Evolutionary conservation across 2,113 vertebrate species (phyloP).

Genomic region (Aegotheles bennettii): DNA sequence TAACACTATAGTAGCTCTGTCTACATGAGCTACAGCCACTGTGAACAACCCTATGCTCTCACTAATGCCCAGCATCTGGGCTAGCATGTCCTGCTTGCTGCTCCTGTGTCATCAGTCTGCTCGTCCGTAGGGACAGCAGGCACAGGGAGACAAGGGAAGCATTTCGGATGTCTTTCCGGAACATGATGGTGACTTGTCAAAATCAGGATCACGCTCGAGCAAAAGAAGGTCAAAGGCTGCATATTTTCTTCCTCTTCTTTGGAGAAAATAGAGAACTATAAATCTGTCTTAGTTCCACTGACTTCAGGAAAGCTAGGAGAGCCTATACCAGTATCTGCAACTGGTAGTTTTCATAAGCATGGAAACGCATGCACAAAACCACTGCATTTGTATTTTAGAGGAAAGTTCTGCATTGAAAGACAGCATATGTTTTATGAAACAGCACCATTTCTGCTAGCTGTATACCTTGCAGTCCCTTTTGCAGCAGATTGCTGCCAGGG

Average conservation of each 20-base stretch:
- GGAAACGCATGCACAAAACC: neutral
- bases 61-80: neutral
- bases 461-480: neutral
- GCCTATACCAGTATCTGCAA: neutral
- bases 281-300: neutral
- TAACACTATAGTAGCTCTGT: neutral
- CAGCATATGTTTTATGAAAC: neutral
- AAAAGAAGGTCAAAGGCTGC: neutral
- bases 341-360: neutral
- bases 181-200: neutral
- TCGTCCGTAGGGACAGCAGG: neutral
- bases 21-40: neutral
- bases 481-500: neutral
- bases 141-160: neutral
- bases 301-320: neutral
- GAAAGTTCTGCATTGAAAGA: neutral
- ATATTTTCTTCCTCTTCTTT: neutral
- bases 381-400: neutral
- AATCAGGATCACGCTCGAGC: neutral
- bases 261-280: neutral
- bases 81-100: neutral
- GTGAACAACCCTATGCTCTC: neutral
- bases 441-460: neutral
- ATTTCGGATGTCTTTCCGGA: neutral
- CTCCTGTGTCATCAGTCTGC: neutral